Evolutionary conservation across 2,888 invertebrate genomes (phyloP), one percentile per base, ranked within the genome.

Genomic region (Blastobasis lacticolella): DNA sequence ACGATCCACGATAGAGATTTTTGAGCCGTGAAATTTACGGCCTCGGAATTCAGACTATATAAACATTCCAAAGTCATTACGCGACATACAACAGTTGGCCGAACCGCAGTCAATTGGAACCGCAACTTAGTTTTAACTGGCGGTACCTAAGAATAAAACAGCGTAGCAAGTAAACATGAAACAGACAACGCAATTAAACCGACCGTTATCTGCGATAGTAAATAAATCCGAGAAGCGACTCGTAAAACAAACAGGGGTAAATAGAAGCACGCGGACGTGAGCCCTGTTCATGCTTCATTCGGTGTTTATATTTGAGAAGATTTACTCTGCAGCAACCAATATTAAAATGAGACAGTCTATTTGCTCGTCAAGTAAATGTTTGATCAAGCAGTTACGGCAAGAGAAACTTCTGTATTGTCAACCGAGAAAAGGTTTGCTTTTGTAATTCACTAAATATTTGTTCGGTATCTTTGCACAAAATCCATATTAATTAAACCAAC

Each of bases 161-260:
- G 65, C 64, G 61, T 55, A 52, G 57, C 56, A 52, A 54, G 61
- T 69, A 73, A 76, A 80, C 73, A 75, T 66, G 65, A 69, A 75
- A 62, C 74, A 72, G 73, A 62, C 71, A 69, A 70, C 72, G 78
- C 71, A 79, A 80, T 81, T 75, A 81, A 81, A 77, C 62, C 62
- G 68, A 72, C 80, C 73, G 81, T 76, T 81, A 81, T 75, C 70
- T 73, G 67, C 65, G 64, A 73, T 71, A 74, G 73, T 73, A 78
- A 75, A 78, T 79, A 81, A 73, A 78, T 77, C 68, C 38, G 57
- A 62, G 61, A 61, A 66, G 63, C 66, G 63, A 64, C 71, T 72
- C 70, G 69, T 78, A 71, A 78, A 78, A 67, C 67, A 73, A 78
- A 78, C 73, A 72, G 59, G 60, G 62, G 71, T 67, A 64, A 69